Evolutionary conservation across 2,113 vertebrate genomes (phyloP).

Genomic region (Herpetotheres cachinnans): DNA sequence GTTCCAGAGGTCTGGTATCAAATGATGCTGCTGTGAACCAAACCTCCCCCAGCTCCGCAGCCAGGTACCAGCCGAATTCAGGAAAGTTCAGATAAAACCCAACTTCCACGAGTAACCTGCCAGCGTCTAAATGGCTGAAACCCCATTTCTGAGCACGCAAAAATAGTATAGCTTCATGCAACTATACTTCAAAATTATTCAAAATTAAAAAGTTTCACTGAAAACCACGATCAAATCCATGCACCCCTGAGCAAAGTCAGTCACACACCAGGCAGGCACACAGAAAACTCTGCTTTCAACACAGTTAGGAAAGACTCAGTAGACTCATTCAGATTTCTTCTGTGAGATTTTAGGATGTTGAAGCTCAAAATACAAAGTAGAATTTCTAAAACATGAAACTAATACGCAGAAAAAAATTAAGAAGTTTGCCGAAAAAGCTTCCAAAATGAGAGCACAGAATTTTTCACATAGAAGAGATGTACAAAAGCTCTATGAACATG

Average conservation of each 20-base stretch:
- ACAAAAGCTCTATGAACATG: constrained; percentile 28
- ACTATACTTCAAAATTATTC: neutral
- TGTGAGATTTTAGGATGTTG: neutral
- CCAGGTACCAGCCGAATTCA: too few species aligned
- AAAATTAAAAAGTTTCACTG: neutral
- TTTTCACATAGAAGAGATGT: neutral
- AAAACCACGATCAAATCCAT: neutral
- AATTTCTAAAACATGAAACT: neutral
- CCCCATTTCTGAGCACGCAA: neutral
- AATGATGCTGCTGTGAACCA: fast-evolving
- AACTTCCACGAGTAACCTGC: neutral
- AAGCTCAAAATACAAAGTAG: neutral
- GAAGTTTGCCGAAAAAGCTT: neutral
- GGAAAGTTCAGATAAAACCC: neutral
- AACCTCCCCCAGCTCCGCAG: neutral
- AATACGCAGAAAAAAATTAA: neutral
- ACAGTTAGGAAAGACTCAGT: fast-evolving
- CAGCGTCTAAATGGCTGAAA: fast-evolving
- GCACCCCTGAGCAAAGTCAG: neutral
- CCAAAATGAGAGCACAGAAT: neutral
- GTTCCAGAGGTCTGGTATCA: fast-evolving
- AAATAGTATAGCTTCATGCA: fast-evolving
- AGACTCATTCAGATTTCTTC: neutral
- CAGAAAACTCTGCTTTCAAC: neutral
- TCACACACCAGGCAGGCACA: fast-evolving